Evolutionary conservation across 2,797 vertebrate genomes (phyloP).

Genomic region (Macroramphosus scolopax): DNA sequence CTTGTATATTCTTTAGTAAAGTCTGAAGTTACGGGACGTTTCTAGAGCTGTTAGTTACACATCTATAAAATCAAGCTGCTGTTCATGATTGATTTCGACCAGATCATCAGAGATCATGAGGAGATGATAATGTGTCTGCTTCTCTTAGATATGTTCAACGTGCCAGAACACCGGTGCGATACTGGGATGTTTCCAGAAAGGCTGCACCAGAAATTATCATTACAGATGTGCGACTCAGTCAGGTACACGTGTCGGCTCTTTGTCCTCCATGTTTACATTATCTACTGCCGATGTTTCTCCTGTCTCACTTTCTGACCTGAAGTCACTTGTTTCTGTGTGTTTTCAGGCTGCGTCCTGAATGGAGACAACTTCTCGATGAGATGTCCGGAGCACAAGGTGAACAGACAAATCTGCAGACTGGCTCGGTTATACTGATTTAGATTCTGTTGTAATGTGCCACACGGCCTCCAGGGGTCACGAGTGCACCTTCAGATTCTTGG

Average conservation of each 20-base stretch:
- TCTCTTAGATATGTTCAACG: conserved; percentile 65
- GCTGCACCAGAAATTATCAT: conserved; percentile 75
- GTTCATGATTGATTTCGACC: neutral
- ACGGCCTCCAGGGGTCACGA: conserved; percentile 14
- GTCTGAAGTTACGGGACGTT: no score
- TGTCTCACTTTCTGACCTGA: no score
- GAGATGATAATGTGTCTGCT: neutral
- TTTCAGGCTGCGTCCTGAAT: conserved; percentile 69
- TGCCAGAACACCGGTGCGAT: conserved; percentile 73
- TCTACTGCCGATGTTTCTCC: no score
- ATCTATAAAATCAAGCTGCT: no score
- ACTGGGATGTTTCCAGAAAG: conserved; percentile 80
- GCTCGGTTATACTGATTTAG: neutral
- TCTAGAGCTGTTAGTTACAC: no score
- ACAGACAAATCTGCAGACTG: neutral
- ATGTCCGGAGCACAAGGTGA: conserved; percentile 79
- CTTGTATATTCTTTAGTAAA: no score
- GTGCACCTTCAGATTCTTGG: neutral
- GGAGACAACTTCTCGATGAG: conserved; percentile 81
- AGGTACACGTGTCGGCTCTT: no score
- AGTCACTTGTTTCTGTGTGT: conserved; percentile 9
- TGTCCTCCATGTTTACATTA: no score
- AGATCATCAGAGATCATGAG: neutral
- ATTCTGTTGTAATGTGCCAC: conserved; percentile 7
- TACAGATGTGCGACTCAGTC: conserved; percentile 76